Conservation (phyloP, 2,888 invertebrate species). For the Blomia tropicalis region DNA sequence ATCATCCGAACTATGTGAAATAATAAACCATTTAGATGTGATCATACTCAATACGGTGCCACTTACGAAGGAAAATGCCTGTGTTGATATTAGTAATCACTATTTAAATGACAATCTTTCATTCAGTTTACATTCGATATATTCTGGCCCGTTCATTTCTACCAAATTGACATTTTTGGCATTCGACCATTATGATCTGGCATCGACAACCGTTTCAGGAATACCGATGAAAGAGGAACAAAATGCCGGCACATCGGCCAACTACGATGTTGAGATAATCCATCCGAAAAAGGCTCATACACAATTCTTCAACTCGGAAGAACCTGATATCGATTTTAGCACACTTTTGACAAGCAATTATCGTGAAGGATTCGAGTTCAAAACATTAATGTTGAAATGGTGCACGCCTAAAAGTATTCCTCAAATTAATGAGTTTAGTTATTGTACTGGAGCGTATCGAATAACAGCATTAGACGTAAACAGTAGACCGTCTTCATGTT, state of each 20-base stretch:
- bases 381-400: constrained; percentile 82
- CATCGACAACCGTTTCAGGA: constrained; percentile 90
- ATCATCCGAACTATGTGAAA: neutral
- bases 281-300: constrained; percentile 72
- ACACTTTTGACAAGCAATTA: constrained; percentile 36
- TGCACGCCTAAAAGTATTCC: constrained; percentile 63
- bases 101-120: constrained; percentile 31
- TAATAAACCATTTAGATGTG: neutral
- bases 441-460: constrained; percentile 65
- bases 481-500: constrained; percentile 84
- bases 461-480: constrained; percentile 93
- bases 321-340: constrained; percentile 41
- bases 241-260: constrained; percentile 90
- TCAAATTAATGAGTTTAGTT: constrained; percentile 49
- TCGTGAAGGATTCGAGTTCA: constrained; percentile 53
- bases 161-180: constrained; percentile 36
- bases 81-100: constrained; percentile 3
- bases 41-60: neutral
- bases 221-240: constrained; percentile 99
- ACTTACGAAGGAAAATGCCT: neutral
- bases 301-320: constrained; percentile 49
- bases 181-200: constrained; percentile 63
- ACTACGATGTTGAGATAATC: constrained; percentile 94
- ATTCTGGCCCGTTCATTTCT: constrained; percentile 31
- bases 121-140: constrained; percentile 30